These are phyloP conservation scores for Phymanthus crucifer DNA, from an alignment of 92 coral and sea anemone genomes.

Conservation along the genomic window DNA sequence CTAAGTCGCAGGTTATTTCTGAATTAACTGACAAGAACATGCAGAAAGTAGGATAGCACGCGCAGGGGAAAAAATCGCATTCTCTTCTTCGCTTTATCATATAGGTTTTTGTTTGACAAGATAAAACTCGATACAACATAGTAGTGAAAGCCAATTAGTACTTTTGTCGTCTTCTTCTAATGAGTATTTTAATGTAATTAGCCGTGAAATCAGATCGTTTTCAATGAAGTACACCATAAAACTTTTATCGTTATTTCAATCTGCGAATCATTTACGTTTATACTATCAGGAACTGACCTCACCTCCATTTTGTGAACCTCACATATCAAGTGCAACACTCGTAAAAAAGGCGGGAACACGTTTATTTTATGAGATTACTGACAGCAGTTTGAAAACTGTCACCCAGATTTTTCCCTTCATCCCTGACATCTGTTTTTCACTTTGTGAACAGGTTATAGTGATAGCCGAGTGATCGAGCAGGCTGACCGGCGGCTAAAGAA, in stretches of 20 bases:
- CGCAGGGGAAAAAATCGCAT: too few species aligned
- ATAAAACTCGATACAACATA: background rate
- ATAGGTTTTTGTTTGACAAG: background rate
- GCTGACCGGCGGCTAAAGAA: background rate
- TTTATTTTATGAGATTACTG: background rate
- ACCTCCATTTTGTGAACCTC: background rate
- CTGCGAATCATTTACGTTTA: background rate
- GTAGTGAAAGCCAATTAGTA: slow-evolving; percentile 21
- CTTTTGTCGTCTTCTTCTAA: slow-evolving; percentile 7
- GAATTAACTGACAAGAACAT: too few species aligned
- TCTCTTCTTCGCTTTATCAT: background rate
- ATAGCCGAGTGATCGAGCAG: background rate
- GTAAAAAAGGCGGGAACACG: background rate
- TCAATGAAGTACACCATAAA: slow-evolving; percentile 8
- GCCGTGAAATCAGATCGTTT: slow-evolving; percentile 26
- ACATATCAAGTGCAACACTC: background rate
- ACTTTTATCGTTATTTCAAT: background rate
- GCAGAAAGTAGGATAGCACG: too few species aligned
- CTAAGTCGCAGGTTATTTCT: too few species aligned
- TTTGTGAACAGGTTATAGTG: background rate
- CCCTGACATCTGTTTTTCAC: background rate
- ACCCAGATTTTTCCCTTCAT: background rate
- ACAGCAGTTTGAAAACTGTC: background rate
- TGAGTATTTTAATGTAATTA: slow-evolving; percentile 33
- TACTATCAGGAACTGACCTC: background rate